Evolutionary conservation across 2,888 invertebrate genomes (phyloP), one percentile per base, ranked within the genome.

Genomic region (Archips crataeganus): DNA sequence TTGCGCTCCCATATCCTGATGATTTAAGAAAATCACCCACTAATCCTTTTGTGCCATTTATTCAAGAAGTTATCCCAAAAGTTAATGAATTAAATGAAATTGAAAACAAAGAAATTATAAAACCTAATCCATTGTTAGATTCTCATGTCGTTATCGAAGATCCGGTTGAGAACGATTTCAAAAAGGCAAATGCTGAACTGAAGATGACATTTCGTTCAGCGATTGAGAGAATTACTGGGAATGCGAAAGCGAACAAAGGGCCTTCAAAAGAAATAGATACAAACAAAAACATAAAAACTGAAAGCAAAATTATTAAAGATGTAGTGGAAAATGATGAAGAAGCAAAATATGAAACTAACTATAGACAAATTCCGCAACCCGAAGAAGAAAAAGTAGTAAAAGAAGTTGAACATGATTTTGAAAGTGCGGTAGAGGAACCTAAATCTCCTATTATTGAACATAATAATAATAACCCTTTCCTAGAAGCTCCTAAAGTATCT

Each of bases 171-270:
- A 87, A 82, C 49, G 88, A 93, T 75, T 84, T 93, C 2, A 90
- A 88, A 75, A 90, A 88, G 80, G 91, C 88, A 0, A 91, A 91
- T 74, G 88, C 88, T 71, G 91, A 94, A 79, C 75, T 94, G 11
- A 91, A 90, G 78, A 66, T 82, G 1, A 92, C 89, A 60, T 93
- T 94, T 75, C 89, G 89, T 81, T 89, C 90, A 54, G 94, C 94
- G 2, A 84, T 94, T 64, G 85, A 90, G 39, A 86, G 92, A 81
- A 92, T 94, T 47, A 87, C 82, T 70, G 86, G 87, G 10, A 82
- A 81, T 60, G 87, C 84, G 74, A 85, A 78, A 78, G 71, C 76
- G 0, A 84, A 81, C 76, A 81, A 74, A 71, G 78, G 80, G 32
- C 69, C 79, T 47, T 79, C 80, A 9, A 79, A 79, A 67, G 75